These are phyloP conservation scores for Tretioscincus oriximinensis DNA, from an alignment of 2,113 vertebrate genomes.

Conservation along the genomic window DNA sequence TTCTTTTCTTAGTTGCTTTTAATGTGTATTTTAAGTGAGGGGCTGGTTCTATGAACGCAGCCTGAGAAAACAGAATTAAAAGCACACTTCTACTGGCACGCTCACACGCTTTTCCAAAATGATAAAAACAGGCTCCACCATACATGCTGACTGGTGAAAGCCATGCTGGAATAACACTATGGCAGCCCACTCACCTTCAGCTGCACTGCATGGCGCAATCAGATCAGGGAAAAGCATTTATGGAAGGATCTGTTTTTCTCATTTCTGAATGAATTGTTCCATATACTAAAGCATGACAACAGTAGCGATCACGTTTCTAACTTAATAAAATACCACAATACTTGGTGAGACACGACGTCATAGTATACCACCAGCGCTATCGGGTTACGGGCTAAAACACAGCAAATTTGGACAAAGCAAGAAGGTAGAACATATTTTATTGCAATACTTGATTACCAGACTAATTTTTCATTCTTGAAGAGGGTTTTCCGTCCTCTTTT, in stretches of 20 bases:
- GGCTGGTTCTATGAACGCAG: not conserved
- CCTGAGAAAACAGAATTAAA: slow-evolving; percentile 22
- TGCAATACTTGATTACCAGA: slow-evolving; percentile 6
- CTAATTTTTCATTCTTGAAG: slow-evolving; percentile 40
- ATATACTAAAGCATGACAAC: slow-evolving; percentile 74
- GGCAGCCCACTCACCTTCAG: slow-evolving; percentile 40
- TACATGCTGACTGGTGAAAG: slow-evolving; percentile 4
- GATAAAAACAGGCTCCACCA: slow-evolving; percentile 1
- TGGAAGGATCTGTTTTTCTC: slow-evolving; percentile 73
- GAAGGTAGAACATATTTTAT: slow-evolving; percentile 3
- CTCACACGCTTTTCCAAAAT: slow-evolving; percentile 1
- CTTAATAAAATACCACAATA: slow-evolving; percentile 75
- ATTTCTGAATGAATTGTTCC: slow-evolving; percentile 73
- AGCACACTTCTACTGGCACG: slow-evolving; percentile 16
- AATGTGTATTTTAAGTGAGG: not conserved
- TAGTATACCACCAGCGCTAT: slow-evolving; percentile 65
- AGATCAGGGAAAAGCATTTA: slow-evolving; percentile 73
- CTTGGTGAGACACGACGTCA: slow-evolving; percentile 80
- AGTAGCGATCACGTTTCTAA: slow-evolving; percentile 77
- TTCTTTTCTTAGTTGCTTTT: not conserved
- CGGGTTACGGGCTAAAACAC: slow-evolving; percentile 55
- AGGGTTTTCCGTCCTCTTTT: slow-evolving; percentile 12
- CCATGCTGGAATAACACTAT: slow-evolving; percentile 37
- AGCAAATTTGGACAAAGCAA: slow-evolving; percentile 41
- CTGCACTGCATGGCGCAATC: slow-evolving; percentile 28